phyloP scores from a whole-genome alignment of 2,113 vertebrate species.

The Corythornis cristatus region DNA sequence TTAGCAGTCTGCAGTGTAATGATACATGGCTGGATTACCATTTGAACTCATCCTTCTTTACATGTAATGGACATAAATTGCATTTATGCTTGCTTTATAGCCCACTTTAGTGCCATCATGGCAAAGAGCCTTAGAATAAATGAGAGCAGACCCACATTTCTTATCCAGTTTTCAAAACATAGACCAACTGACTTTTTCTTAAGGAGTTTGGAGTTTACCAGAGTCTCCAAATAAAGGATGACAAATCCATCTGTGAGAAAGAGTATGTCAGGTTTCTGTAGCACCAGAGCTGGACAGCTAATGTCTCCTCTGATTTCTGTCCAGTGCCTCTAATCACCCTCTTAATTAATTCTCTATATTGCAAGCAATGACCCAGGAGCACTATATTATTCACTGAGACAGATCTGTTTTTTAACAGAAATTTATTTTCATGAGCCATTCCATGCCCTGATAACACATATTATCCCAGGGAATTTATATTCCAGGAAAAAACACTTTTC shows the following conservation, averaged over 20 bases:
- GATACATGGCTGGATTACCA: neutral
- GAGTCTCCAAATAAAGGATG: neutral
- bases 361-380: neutral
- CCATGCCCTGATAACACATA: neutral
- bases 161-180: constrained; percentile 18
- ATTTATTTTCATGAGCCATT: neutral
- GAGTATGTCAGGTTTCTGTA: neutral
- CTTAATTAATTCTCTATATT: neutral
- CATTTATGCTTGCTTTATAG: constrained; percentile 52
- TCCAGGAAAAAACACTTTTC: neutral
- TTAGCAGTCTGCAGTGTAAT: neutral
- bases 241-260: neutral
- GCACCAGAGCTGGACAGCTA: neutral
- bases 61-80: constrained; percentile 43
- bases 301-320: neutral
- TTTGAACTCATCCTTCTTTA: constrained; percentile 29
- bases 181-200: neutral
- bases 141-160: constrained; percentile 7
- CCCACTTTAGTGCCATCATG: neutral
- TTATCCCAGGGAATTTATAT: constrained; percentile 10
- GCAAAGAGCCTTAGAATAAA: constrained; percentile 23
- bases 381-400: neutral
- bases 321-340: neutral
- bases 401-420: neutral
- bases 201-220: neutral